Conservation (phyloP, 2,888 invertebrate genomes). For the Tiliacea citrago region DNA sequence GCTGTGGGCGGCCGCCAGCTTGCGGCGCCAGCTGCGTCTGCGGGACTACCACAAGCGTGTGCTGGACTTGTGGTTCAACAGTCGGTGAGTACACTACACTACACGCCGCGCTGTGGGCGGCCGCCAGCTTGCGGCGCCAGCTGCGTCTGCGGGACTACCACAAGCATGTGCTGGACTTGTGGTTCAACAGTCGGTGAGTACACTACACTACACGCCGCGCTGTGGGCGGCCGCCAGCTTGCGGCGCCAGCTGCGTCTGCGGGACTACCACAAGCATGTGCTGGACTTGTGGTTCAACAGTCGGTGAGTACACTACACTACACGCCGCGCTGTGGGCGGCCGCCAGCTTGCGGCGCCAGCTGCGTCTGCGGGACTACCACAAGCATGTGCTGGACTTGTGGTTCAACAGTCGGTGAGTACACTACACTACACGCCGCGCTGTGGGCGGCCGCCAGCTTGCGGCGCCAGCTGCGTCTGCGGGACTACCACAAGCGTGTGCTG, state of each 20-base stretch:
- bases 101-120: too few species aligned
- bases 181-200: slow-evolving; percentile 56
- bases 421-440: too few species aligned
- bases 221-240: too few species aligned
- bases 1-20: too few species aligned
- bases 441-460: too few species aligned
- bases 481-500: too few species aligned
- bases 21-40: slow-evolving; percentile 41
- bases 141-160: slow-evolving; percentile 22
- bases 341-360: slow-evolving; percentile 38
- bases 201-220: too few species aligned
- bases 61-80: neutral
- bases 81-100: slow-evolving; percentile 57
- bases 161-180: too few species aligned
- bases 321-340: too few species aligned
- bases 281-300: neutral
- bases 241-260: slow-evolving; percentile 35
- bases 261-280: too few species aligned
- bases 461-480: slow-evolving; percentile 29
- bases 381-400: too few species aligned
- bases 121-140: slow-evolving; percentile 37
- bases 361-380: slow-evolving; percentile 15
- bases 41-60: too few species aligned
- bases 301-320: slow-evolving; percentile 58
- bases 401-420: slow-evolving; percentile 56